Base-by-base conservation (phyloP, 2,797 vertebrate genomes). In the Triplophysa yarkandensis region DNA sequence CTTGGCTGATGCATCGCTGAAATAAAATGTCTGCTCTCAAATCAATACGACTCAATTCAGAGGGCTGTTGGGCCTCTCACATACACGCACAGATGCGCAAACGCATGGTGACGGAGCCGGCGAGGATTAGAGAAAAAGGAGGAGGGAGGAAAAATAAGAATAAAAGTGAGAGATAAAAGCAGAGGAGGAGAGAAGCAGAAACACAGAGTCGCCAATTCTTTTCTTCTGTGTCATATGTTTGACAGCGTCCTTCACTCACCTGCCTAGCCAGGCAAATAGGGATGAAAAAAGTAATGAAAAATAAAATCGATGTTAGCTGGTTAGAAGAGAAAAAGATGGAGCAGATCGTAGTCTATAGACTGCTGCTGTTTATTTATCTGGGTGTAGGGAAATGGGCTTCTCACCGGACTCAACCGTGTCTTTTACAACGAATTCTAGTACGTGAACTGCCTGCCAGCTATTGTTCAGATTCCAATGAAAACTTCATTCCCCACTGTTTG, bases 1-100 rank as follows among this genome's bases (percentile, higher is more conserved):
- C 77, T 75, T 75, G 34, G 75, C 11, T 50, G 69, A 79, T 76
- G 77, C 77, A 73, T 77, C 63, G 41, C 50, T 28, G 21, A 77
- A 80, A 76, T 80, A 77, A 82, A 77, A 68, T 52, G 50, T 79
- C 67, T 80, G 70, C 77, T 77, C 71, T 71, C 65, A 48, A 70
- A 81, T 81, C 74, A 75, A 69, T 80, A 77, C 28, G 17, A 77
- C 63, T 76, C 78, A 80, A 77, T 80, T 76, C 70, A 39, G 74
- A 69, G 36, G 57, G 27, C 74, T 58, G 75, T 50, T 55, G 64
- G 52, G 54, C 68, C 65, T 70, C 60, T 68, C 39, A 27, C 25
- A 2, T 39, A 57, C 32, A 23, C 62, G 46, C 60, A 67, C 46
- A 68, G 30, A 74, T 74, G n/a, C 58, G 32, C 57, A 64, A 61